phyloP scores from a whole-genome alignment of 2,888 invertebrate genomes.

The Cryptophagus acutangulus region DNA sequence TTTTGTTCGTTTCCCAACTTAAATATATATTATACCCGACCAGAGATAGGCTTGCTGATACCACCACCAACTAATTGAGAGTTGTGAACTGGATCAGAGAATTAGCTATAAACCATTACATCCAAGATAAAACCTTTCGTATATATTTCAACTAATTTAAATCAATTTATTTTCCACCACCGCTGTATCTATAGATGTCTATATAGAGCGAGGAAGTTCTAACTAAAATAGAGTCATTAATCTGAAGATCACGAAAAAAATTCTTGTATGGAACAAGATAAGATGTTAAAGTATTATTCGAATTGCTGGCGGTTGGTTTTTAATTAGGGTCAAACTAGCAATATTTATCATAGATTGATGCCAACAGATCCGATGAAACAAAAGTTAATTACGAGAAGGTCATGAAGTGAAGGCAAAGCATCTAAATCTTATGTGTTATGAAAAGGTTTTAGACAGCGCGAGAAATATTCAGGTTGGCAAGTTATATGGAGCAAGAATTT shows the following conservation, averaged over 20 bases:
- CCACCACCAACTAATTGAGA: conserved; percentile 40
- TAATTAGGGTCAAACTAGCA: neutral
- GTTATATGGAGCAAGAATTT: conserved; percentile 48
- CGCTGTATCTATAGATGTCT: too few species aligned
- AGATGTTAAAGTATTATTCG: too few species aligned
- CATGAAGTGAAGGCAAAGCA: conserved; percentile 5
- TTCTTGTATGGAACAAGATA: too few species aligned
- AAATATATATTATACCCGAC: conserved; percentile 40
- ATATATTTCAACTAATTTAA: too few species aligned
- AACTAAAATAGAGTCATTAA: too few species aligned
- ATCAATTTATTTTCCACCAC: too few species aligned
- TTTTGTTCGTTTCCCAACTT: conserved; percentile 44
- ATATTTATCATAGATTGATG: neutral
- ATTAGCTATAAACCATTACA: conserved; percentile 29
- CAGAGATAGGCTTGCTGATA: conserved; percentile 42
- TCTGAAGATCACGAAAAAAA: too few species aligned
- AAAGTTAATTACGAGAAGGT: conserved; percentile 3
- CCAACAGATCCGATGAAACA: neutral
- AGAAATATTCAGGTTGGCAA: conserved; percentile 36
- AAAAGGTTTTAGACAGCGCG: conserved; percentile 26
- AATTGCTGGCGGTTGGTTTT: too few species aligned
- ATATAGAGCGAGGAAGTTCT: too few species aligned
- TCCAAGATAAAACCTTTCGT: too few species aligned
- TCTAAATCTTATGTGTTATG: conserved; percentile 3
- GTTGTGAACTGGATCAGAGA: conserved; percentile 41